Evolutionary conservation across 2,888 invertebrate species (phyloP).

Genomic region (Scaptodrosophila latifasciaeformis): DNA sequence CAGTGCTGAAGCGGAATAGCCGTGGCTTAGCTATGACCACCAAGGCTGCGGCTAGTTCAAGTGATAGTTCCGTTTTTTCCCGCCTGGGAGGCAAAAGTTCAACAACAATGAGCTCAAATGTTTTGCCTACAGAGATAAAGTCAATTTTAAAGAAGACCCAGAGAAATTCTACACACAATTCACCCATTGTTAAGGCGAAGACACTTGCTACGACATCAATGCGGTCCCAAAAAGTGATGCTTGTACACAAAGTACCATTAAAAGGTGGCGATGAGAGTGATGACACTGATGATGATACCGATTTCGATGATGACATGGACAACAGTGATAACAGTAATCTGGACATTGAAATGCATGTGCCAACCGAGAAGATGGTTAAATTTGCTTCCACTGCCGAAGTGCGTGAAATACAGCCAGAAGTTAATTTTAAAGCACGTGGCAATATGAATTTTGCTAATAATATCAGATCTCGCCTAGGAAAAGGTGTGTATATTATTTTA

Average conservation of each 20-base stretch:
- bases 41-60: conserved; percentile 30
- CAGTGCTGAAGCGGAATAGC: conserved; percentile 3
- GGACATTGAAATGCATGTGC: conserved; percentile 36
- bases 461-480: conserved; percentile 67
- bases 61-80: conserved; percentile 71
- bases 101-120: conserved; percentile 17
- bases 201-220: conserved; percentile 30
- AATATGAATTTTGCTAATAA: conserved; percentile 45
- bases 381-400: conserved; percentile 75
- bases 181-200: conserved; percentile 59
- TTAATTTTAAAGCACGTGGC: conserved; percentile 35
- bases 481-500: conserved; percentile 30
- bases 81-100: conserved; percentile 70
- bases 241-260: conserved; percentile 73
- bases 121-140: conserved; percentile 57
- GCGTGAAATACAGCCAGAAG: conserved; percentile 71
- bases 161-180: conserved; percentile 31
- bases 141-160: conserved; percentile 70
- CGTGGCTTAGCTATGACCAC: too few species aligned
- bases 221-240: conserved; percentile 71
- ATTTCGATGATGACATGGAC: conserved; percentile 27
- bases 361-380: conserved; percentile 72
- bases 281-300: conserved; percentile 49
- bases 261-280: conserved; percentile 66
- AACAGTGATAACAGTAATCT: conserved; percentile 35